These are phyloP conservation scores for Gobiocypris rarus DNA, from an alignment of 2,113 vertebrate genomes.

Conservation along the genomic window DNA sequence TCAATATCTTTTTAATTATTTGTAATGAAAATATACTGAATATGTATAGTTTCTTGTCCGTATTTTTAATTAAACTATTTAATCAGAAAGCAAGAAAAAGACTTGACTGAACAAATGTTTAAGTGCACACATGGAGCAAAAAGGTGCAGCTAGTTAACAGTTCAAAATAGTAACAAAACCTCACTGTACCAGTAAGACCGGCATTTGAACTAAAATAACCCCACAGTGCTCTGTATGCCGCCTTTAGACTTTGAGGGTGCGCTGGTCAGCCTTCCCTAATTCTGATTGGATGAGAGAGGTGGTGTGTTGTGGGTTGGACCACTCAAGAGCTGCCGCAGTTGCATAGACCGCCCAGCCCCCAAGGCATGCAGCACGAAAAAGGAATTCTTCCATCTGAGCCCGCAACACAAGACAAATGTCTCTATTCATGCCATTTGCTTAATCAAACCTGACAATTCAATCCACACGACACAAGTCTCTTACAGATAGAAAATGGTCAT, in stretches of 20 bases:
- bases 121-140: background rate
- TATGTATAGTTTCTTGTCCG: background rate
- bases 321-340: conserved; percentile 53
- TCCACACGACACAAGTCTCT: background rate
- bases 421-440: background rate
- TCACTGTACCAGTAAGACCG: background rate
- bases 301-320: conserved; percentile 78
- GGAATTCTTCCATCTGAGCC: background rate
- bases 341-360: conserved; percentile 39
- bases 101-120: too few species aligned
- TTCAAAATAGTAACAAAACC: background rate
- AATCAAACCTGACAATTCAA: background rate
- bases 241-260: conserved; percentile 44
- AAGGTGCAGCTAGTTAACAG: background rate
- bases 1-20: background rate
- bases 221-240: conserved; percentile 39
- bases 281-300: conserved; percentile 70
- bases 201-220: conserved; percentile 76
- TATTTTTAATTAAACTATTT: background rate
- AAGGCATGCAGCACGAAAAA: background rate
- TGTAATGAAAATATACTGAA: background rate
- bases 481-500: background rate
- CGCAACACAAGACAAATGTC: background rate
- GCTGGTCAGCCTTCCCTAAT: background rate
- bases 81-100: background rate